Conservation (phyloP, 2,113 vertebrate genomes). For the Aegotheles bennettii region DNA sequence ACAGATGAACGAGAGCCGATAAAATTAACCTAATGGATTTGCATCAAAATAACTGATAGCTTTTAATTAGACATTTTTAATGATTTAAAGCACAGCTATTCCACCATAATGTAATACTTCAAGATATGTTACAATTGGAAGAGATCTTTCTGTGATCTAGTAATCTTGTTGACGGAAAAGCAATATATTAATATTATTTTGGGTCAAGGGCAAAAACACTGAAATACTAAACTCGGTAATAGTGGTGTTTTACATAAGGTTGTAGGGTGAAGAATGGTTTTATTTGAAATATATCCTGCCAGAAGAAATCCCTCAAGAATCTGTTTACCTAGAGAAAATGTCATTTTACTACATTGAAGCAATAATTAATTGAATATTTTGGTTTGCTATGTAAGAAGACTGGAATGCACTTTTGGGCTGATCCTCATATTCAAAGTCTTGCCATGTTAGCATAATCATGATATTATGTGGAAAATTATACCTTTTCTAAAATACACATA, state of each 20-base stretch:
- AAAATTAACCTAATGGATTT: background rate
- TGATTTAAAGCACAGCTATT: background rate
- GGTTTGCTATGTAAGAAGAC: background rate
- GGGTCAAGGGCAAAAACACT: background rate
- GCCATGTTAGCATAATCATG: background rate
- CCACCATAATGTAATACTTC: background rate
- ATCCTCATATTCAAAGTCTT: background rate
- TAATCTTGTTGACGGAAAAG: background rate
- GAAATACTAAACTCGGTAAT: background rate
- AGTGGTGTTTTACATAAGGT: background rate
- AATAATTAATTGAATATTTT: background rate
- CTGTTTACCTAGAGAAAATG: background rate
- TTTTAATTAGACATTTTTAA: background rate
- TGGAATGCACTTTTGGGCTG: background rate
- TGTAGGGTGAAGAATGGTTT: background rate
- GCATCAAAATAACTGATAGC: background rate
- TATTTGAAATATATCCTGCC: background rate
- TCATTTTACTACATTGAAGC: background rate
- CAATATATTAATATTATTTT: background rate
- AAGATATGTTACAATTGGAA: background rate
- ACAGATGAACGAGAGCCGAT: background rate
- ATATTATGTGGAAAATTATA: background rate
- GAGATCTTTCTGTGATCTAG: background rate
- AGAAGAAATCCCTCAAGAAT: background rate
- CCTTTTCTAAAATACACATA: background rate